Evolutionary conservation across 2,113 vertebrate genomes (phyloP).

Genomic region (Pardalotus punctatus): DNA sequence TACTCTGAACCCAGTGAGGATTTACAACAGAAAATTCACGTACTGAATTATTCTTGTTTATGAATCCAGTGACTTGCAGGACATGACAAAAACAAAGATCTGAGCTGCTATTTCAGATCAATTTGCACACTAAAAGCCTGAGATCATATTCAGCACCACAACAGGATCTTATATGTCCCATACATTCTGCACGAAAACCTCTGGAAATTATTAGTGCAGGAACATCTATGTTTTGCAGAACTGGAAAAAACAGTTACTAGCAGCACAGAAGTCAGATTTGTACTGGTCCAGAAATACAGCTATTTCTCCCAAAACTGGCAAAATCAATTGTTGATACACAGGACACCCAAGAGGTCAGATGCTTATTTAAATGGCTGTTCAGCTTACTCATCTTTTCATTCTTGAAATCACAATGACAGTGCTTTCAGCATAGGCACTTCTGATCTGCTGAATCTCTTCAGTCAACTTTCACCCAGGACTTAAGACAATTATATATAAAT

Average conservation of each 20-base stretch:
- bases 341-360: not conserved
- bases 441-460: not conserved
- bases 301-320: not conserved
- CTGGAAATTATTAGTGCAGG: not conserved
- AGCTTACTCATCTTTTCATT: not conserved
- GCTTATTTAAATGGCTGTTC: not conserved
- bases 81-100: not conserved
- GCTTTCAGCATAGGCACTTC: not conserved
- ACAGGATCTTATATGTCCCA: not conserved
- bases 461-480: not conserved
- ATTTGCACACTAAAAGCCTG: not conserved
- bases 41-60: not conserved
- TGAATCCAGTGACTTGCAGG: not conserved
- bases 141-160: not conserved
- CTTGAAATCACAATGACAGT: not conserved
- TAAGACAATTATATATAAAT: not conserved
- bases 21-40: not conserved
- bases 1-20: not conserved
- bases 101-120: not conserved
- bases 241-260: not conserved
- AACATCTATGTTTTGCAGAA: not conserved
- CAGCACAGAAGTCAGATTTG: not conserved
- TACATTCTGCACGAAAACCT: fast-evolving
- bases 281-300: not conserved
- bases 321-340: not conserved